Percentiles rank a stretch among this genome's conserved stretches.
These are phyloP conservation scores for Harpalus rufipes DNA, from an alignment of 2,888 invertebrate species.

Conservation along the genomic window DNA sequence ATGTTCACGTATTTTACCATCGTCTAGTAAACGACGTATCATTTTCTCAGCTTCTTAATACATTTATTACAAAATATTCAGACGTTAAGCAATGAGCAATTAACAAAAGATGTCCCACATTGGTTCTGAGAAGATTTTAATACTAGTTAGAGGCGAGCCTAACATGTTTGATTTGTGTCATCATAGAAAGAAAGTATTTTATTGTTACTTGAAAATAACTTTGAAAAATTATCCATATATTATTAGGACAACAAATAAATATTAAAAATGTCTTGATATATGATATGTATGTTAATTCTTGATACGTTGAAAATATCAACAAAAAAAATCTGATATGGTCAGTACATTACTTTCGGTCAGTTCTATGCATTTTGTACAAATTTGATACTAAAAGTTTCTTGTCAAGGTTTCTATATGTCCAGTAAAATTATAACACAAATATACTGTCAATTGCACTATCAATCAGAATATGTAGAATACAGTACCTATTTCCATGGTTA, in stretches of 20 bases:
- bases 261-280: background rate
- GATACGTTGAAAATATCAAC: too few species aligned
- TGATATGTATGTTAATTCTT: background rate
- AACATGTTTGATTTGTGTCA: conserved; percentile 23
- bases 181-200: background rate
- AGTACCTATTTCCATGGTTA: too few species aligned
- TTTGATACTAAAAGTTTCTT: too few species aligned
- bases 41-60: conserved; percentile 10
- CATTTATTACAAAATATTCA: conserved; percentile 19
- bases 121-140: background rate
- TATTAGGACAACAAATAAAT: background rate
- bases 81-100: conserved; percentile 14
- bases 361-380: too few species aligned
- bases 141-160: conserved; percentile 1
- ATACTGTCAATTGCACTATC: too few species aligned
- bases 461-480: too few species aligned
- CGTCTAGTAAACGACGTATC: background rate
- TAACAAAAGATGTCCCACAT: conserved; percentile 8
- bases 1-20: background rate
- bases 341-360: too few species aligned
- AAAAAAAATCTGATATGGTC: too few species aligned
- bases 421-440: too few species aligned
- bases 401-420: too few species aligned
- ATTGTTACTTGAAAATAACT: background rate
- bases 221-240: background rate